Base-by-base conservation (phyloP, 2,113 vertebrate species). In the Pardalotus punctatus region DNA sequence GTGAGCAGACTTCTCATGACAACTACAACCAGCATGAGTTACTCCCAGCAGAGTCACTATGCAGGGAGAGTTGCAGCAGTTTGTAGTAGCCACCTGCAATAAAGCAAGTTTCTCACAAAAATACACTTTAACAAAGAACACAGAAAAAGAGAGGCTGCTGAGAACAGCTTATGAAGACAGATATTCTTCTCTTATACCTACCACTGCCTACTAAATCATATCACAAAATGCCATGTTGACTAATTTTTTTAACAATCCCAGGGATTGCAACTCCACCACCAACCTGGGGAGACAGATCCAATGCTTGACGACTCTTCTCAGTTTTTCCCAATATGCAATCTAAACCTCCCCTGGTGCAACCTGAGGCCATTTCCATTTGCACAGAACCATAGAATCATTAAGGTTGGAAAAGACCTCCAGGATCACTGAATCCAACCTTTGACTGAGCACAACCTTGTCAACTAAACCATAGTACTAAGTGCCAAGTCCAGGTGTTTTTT, bases 271-370 rank as follows among this genome's bases (percentile, higher is more conserved):
- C 13, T 45, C 13, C 4, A 60, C 10, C 58, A 33, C 16, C 24
- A 45, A 45, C 14, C 7, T 53, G n/a, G 14, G 9, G 17, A 74
- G 38, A 12, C 38, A 43, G 11, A 45, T 51, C 20, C 45, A 53
- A n/a, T 25, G 5, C 16, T 51, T 14, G 29, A 31, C 0, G 0
- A 51, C 6, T 24, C 3, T 17, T 50, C 43, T 20, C 16, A 53
- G 6, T 22, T 89, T 45, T 53, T 40, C 28, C n/a, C 31, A 51
- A 38, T 47, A 29, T 14, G 13, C 16, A 60, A 14, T 5, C 51
- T 29, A 45, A 66, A 51, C 14, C 12, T 60, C 11, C 23, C 23
- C 27, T 29, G 6, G 22, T 29, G 7, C 23, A 74, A 51, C 20
- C 9, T 45, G 31, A 38, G 9, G 38, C 9, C 11, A 45, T 45